Base-by-base conservation (phyloP, 2,113 vertebrate genomes). In the Tretioscincus oriximinensis region DNA sequence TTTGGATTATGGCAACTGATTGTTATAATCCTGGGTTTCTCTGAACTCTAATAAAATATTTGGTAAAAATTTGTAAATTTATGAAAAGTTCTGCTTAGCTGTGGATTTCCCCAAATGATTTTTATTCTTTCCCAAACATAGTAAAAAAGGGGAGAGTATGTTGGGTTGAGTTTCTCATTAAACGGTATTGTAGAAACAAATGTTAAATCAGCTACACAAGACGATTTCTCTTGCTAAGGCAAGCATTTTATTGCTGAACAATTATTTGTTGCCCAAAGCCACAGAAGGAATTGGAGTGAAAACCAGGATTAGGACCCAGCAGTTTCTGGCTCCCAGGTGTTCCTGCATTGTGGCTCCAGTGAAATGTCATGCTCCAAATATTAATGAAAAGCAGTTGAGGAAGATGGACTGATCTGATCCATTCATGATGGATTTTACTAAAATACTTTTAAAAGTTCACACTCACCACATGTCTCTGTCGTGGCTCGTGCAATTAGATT, bases 241-340 rank as follows among this genome's bases (percentile, higher is more conserved):
- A 93, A 92, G 90, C 90, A 90, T 90, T 92, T 93, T 90, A 90
- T 89, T 90, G 90, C 91, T 85, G 90, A 92, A 92, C 89, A 92
- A 89, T 73, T 79, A 83, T 65, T 91, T 58, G 74, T 86, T 92
- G 88, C 81, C 85, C 87, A 85, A 88, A 89, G 88, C 89, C 86
- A 0, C 92, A 86, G 84, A 88, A 61, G 47, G 68, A 90, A 82
- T 83, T 85, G 51, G 26, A 84, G 28, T 78, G 67, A 84, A 82
- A 84, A 76, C 82, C 86, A 89, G 89, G 70, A 92, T 90, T 92
- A 75, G 80, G 88, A 86, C 72, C 80, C 76, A 85, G 77, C 61
- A 81, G 77, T 85, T 90, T 80, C 71, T 91, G 86, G 77, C 81
- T 85, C 75, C 58, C 63, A 58, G 72, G 71, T 86, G 29, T 77